Conservation (phyloP, 2,888 invertebrate species). For the Leptopilina syphax region DNA sequence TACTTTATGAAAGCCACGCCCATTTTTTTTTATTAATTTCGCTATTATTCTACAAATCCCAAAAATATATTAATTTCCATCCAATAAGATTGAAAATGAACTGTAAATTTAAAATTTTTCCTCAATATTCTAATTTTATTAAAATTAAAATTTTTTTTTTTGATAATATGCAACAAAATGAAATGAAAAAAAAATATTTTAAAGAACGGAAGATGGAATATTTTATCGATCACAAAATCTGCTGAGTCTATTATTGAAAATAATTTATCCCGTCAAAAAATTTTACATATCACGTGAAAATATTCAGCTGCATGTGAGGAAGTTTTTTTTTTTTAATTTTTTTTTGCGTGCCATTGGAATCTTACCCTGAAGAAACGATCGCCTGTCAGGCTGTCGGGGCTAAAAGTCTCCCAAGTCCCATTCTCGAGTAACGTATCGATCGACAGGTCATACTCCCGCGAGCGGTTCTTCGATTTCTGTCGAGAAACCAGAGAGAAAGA, state of each 20-base stretch:
- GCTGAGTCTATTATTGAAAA: constrained; percentile 3
- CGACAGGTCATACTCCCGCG: constrained; percentile 79
- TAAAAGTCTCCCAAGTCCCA: constrained; percentile 81
- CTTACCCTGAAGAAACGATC: constrained; percentile 82
- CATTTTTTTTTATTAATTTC: too few relatives aligned
- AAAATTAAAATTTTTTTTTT: too few relatives aligned
- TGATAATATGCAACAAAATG: neutral
- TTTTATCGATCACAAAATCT: constrained; percentile 15
- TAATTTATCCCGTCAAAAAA: neutral
- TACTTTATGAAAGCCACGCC: too few relatives aligned
- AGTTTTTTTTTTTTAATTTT: neutral
- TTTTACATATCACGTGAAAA: constrained; percentile 32
- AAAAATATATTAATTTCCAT: too few relatives aligned
- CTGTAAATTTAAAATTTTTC: too few relatives aligned
- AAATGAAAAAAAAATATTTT: neutral
- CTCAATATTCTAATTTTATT: too few relatives aligned
- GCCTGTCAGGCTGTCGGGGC: constrained; percentile 79
- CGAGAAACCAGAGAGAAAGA: constrained; percentile 71
- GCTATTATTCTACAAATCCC: too few relatives aligned
- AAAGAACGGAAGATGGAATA: neutral
- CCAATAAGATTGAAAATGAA: too few relatives aligned
- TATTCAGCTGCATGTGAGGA: constrained; percentile 31
- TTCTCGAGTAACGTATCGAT: constrained; percentile 80
- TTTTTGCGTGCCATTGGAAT: constrained; percentile 61
- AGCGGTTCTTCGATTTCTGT: constrained; percentile 77